Evolutionary conservation across 2,888 invertebrate species (phyloP).

Genomic region (Drosophila sordidula): DNA sequence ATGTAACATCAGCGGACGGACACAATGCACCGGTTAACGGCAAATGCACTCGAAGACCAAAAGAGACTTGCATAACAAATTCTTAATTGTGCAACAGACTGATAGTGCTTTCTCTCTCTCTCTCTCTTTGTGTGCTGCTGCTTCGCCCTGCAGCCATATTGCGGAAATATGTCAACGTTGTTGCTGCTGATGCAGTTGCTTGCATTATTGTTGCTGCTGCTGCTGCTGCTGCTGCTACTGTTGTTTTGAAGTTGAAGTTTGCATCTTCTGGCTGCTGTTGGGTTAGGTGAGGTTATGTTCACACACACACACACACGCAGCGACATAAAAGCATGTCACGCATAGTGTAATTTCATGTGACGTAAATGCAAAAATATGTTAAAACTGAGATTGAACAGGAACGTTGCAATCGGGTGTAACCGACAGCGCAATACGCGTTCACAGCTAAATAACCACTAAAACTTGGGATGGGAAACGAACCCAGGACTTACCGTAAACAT

Average conservation of each 20-base stretch:
- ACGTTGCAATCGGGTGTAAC: no score
- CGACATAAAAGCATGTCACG: constrained; percentile 72
- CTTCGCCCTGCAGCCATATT: constrained; percentile 67
- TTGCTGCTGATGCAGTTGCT: constrained; percentile 29
- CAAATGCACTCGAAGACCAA: constrained; percentile 52
- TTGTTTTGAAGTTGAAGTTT: constrained; percentile 75
- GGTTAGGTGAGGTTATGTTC: constrained; percentile 70
- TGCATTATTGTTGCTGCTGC: constrained; percentile 26
- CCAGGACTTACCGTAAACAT: no score
- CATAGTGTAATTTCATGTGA: constrained; percentile 75
- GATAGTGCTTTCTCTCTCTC: constrained; percentile 3
- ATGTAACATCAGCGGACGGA: constrained; percentile 48
- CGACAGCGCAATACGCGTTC: no score
- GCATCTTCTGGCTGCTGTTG: constrained; percentile 51
- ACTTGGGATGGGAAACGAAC: no score
- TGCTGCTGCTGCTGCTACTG: constrained; percentile 27
- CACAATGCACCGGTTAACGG: constrained; percentile 54
- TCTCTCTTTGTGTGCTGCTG: constrained; percentile 44
- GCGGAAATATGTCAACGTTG: constrained; percentile 75
- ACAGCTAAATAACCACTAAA: no score
- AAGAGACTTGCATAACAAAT: constrained; percentile 79
- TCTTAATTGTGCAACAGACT: constrained; percentile 77
- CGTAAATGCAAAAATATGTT: constrained; percentile 78
- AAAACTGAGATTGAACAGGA: constrained; percentile 56
- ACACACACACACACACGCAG: constrained; percentile 32